A percentile compares a stretch with the other conserved stretches of the same genome.
Conservation (phyloP, 2,113 vertebrate genomes). For the Rostratula benghalensis region DNA sequence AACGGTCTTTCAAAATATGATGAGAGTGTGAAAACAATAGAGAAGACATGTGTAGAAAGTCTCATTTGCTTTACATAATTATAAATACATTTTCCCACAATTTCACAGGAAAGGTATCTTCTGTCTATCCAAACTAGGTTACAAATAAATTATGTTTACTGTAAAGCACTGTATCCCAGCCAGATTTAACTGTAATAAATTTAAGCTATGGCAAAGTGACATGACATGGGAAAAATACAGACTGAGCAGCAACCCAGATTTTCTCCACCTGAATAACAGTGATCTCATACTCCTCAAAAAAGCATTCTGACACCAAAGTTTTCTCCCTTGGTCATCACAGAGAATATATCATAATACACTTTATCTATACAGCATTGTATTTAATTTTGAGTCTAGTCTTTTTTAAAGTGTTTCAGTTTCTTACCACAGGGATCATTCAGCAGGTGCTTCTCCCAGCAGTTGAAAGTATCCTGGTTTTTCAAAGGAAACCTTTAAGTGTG, state of each 20-base stretch:
- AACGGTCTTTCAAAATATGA: not conserved
- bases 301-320: not conserved
- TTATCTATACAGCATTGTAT: not conserved
- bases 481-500: not conserved
- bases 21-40: not conserved
- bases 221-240: not conserved
- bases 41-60: not conserved
- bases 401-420: not conserved
- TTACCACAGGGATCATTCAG: not conserved
- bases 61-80: not conserved
- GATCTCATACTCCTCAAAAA: not conserved
- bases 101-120: not conserved
- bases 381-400: not conserved
- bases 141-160: not conserved
- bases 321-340: not conserved
- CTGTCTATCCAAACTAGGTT: not conserved
- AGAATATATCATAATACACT: not conserved
- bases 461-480: not conserved
- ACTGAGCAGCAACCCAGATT: not conserved
- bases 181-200: not conserved
- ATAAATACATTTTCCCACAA: not conserved
- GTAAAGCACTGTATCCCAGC: not conserved
- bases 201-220: not conserved
- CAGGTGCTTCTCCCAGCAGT: not conserved
- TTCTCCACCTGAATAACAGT: not conserved